phyloP scores from a whole-genome alignment of 2,113 vertebrate species.

The Otus sunia region DNA sequence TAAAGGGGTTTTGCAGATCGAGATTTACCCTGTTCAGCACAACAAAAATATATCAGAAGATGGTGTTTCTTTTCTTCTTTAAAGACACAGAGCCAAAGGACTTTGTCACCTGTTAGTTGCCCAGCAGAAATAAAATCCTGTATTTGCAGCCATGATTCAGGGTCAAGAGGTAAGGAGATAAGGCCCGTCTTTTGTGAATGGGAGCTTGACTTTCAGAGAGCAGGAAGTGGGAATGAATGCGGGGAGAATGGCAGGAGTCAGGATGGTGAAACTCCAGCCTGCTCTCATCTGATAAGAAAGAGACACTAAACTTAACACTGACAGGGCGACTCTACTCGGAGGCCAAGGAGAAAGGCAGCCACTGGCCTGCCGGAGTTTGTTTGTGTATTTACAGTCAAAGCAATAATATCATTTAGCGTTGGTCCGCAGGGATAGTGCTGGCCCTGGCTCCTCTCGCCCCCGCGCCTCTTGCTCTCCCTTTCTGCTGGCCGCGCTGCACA shows the following conservation, averaged over 20 bases:
- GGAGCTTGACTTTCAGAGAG: constrained; percentile 86
- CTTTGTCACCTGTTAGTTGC: constrained; percentile 71
- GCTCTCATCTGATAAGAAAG: constrained; percentile 84
- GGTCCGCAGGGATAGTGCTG: fast-evolving
- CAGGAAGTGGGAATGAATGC: constrained; percentile 86
- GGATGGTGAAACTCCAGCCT: constrained; percentile 84
- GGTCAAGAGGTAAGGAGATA: constrained; percentile 86
- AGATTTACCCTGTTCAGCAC: neutral
- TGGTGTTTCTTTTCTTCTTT: neutral
- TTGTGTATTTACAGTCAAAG: neutral
- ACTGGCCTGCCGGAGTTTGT: neutral
- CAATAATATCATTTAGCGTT: fast-evolving
- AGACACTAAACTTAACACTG: constrained; percentile 18
- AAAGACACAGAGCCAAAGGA: neutral
- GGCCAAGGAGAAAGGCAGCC: constrained; percentile 64
- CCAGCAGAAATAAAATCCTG: constrained; percentile 52
- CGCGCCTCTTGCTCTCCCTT: neutral
- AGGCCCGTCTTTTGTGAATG: constrained; percentile 82
- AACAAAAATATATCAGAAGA: fast-evolving
- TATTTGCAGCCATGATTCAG: constrained; percentile 40
- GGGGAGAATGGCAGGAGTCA: constrained; percentile 74
- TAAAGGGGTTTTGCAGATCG: neutral
- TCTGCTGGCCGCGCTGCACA: fast-evolving
- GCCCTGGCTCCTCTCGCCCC: neutral
- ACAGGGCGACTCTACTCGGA: neutral